A percentile compares a stretch with the other conserved stretches of the same genome.
phyloP scores from a whole-genome alignment of 2,888 invertebrate species.

The Plebejus melissa region DNA sequence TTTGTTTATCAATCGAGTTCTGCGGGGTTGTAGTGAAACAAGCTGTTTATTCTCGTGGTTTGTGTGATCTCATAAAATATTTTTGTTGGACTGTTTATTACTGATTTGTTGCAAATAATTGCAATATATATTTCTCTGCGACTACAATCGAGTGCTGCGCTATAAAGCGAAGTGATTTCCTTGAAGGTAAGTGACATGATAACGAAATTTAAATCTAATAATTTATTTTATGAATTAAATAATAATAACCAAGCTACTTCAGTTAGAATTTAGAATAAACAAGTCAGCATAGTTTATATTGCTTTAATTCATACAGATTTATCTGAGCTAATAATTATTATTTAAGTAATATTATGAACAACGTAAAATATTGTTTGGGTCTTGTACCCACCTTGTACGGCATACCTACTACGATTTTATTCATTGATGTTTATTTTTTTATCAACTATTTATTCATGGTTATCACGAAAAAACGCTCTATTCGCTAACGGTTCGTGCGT shows the following conservation, averaged over 20 bases:
- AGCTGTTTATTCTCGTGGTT: constrained; percentile 24
- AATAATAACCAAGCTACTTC: not conserved
- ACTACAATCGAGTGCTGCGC: constrained; percentile 18
- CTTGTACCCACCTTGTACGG: no score
- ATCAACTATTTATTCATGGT: no score
- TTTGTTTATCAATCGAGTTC: constrained; percentile 73
- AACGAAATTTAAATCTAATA: not conserved
- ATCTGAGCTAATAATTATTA: no score
- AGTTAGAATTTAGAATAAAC: not conserved
- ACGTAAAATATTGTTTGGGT: no score
- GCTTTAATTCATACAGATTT: no score
- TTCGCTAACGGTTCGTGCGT: no score
- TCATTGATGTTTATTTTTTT: no score
- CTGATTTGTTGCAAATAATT: constrained; percentile 1
- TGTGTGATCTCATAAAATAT: constrained; percentile 11
- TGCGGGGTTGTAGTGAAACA: constrained; percentile 16
- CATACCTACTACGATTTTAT: no score
- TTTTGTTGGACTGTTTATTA: constrained; percentile 6
- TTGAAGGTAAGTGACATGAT: constrained; percentile 9
- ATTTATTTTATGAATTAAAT: not conserved
- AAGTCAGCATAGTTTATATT: not conserved
- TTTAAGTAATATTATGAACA: no score
- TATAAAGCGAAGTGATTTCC: constrained; percentile 14
- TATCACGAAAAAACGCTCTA: no score
- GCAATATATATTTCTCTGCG: not conserved